A percentile compares a stretch with the other conserved stretches of the same genome.
phyloP scores from a whole-genome alignment of 2,113 vertebrate genomes.

The Myotis yumanensis region DNA sequence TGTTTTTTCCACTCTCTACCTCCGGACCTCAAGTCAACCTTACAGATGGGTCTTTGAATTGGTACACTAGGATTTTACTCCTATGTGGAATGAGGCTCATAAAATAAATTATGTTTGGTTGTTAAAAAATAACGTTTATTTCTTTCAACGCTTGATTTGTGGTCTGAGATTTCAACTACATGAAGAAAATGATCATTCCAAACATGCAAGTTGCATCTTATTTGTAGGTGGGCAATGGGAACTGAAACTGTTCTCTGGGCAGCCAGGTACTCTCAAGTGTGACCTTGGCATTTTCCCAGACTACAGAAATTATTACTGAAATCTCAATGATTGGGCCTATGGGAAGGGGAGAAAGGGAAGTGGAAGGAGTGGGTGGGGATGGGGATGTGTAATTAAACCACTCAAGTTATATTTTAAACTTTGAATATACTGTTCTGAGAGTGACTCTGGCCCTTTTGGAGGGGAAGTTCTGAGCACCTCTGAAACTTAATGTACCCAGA shows the following conservation, averaged over 20 bases:
- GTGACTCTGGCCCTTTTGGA: constrained; percentile 26
- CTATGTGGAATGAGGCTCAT: background rate
- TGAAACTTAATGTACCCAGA: constrained; percentile 34
- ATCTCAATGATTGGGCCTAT: background rate
- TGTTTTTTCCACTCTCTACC: background rate
- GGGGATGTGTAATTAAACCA: background rate
- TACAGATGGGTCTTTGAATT: background rate
- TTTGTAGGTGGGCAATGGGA: background rate
- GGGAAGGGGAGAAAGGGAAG: constrained; percentile 7
- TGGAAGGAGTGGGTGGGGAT: background rate
- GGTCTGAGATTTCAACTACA: constrained; percentile 7
- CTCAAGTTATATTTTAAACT: constrained; percentile 42
- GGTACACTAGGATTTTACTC: background rate
- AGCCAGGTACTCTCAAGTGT: constrained; percentile 1
- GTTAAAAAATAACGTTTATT: constrained; percentile 37
- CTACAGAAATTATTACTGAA: constrained; percentile 37
- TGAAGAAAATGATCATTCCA: constrained; percentile 37
- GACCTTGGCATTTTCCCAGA: constrained; percentile 28
- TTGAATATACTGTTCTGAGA: constrained; percentile 43
- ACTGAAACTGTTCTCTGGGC: constrained; percentile 28
- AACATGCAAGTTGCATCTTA: background rate
- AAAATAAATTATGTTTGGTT: constrained; percentile 27
- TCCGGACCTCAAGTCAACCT: background rate
- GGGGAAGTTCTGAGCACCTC: constrained; percentile 11
- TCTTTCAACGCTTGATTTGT: constrained; percentile 32